Conservation (phyloP, 2,797 vertebrate genomes). For the Myiotriccus ornatus region DNA sequence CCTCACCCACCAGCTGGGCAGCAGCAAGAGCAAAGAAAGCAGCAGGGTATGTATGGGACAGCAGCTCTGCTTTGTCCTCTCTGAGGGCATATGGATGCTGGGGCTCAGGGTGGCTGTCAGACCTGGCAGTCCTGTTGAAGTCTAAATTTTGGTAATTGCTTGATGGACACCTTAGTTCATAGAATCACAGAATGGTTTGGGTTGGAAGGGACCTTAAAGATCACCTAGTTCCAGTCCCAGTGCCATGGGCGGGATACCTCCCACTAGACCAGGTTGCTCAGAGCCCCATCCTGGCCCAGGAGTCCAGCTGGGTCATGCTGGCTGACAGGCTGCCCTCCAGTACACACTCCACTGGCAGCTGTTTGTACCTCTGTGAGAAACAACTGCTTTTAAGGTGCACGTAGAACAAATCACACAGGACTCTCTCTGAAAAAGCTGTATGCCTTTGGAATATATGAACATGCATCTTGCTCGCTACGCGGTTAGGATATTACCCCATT, state of each 20-base stretch:
- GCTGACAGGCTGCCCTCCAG: not conserved
- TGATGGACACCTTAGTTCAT: not conserved
- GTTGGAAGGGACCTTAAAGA: not conserved
- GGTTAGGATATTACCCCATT: not conserved
- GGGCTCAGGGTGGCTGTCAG: not conserved
- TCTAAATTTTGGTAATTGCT: not conserved
- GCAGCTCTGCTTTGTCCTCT: not conserved
- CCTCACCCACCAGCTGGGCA: not conserved
- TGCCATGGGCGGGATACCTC: not conserved
- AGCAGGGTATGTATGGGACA: not conserved
- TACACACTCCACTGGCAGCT: rapidly evolving
- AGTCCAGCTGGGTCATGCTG: not conserved
- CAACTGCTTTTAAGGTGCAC: not conserved
- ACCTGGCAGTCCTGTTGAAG: not conserved
- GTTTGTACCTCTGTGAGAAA: not conserved
- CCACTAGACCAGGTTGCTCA: not conserved
- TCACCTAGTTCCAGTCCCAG: not conserved
- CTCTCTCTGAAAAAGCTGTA: not conserved
- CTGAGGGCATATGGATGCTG: not conserved
- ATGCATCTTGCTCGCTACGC: not conserved
- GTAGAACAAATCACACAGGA: not conserved
- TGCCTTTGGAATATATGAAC: not conserved
- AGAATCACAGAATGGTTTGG: not conserved
- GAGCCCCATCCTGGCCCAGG: not conserved
- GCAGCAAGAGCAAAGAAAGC: not conserved